Base-by-base conservation (phyloP, 2,888 invertebrate species). In the Scrobipalpa costella region DNA sequence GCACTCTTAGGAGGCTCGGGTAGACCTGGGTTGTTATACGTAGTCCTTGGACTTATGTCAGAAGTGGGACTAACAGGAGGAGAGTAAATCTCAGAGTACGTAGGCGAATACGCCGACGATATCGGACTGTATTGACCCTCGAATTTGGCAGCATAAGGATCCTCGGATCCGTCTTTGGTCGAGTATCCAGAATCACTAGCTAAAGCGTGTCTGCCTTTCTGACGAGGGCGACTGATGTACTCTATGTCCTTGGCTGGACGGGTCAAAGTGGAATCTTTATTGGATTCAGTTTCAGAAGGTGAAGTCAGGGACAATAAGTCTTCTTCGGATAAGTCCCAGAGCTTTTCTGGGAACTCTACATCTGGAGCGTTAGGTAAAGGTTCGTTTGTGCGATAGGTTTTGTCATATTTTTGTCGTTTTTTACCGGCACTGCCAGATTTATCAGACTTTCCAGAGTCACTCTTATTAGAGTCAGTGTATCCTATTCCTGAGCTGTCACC, bases 371-470 rank as follows among this genome's bases (percentile, higher is more conserved):
- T 93, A 0, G 94, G 92, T 70, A 97, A 85, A 61, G 97, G 97
- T 88, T 98, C 97, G 79, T 96, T 92, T 9, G 97, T 98, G 71
- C 95, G 93, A 83, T 98, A 98, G 61, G 94, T 94, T 84, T 94
- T 95, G 79, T 97, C 97, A 82, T 97, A 97, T 71, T 92, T 94
- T 71, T 95, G 92, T 72, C 94, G 93, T 82, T 95, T 95, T 86
- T 94, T 95, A 1, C 76, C 73, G 57, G 76, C 66, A 7, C 92
- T 87, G 13, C 58, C 58, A 61, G 92, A 90, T 71, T 92, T 92
- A 67, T 93, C 93, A 11, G 88, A 90, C 76, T 92, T 92, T 17
- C 82, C 84, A 1, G 89, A 88, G 68, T 92, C 92, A 67, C 92
- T 92, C 71, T 84, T 90, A 69, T 85, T 92, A 0, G 91, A 88